These are phyloP conservation scores for Calidris pugnax DNA, from an alignment of 2,113 vertebrate genomes.

Conservation along the genomic window DNA sequence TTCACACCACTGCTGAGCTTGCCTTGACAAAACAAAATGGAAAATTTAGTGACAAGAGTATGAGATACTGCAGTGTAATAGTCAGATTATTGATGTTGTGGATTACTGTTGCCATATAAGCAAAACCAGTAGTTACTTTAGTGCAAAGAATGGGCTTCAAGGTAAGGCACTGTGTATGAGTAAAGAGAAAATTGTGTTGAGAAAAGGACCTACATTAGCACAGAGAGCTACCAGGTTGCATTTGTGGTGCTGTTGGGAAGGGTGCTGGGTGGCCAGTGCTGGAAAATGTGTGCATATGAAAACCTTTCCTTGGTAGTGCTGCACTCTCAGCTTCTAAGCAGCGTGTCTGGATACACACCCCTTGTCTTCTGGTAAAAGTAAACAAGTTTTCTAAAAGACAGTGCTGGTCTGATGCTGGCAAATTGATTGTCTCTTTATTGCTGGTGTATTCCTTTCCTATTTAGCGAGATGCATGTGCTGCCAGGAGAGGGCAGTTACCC, in stretches of 20 bases:
- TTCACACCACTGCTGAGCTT: not conserved
- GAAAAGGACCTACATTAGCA: not conserved
- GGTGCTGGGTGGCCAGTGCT: not conserved
- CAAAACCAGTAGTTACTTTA: not conserved
- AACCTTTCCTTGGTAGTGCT: not conserved
- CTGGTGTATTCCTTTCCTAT: not conserved
- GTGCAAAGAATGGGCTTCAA: not conserved
- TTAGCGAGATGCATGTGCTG: not conserved
- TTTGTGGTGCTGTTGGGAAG: not conserved
- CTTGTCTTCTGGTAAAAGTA: not conserved
- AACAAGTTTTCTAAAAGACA: not conserved
- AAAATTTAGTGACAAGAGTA: not conserved
- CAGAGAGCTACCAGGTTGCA: accelerated
- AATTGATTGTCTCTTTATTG: not conserved
- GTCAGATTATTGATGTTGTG: not conserved
- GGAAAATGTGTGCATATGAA: not conserved
- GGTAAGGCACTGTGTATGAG: not conserved
- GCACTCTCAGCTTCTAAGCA: not conserved
- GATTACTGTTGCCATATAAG: not conserved
- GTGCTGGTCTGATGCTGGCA: not conserved
- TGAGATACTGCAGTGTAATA: not conserved
- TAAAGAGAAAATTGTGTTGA: not conserved
- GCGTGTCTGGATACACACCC: accelerated
- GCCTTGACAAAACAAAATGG: not conserved
- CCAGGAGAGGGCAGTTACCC: not conserved